These are phyloP conservation scores for Diplodus sargus DNA, from an alignment of 2,797 vertebrate species.

Conservation along the genomic window DNA sequence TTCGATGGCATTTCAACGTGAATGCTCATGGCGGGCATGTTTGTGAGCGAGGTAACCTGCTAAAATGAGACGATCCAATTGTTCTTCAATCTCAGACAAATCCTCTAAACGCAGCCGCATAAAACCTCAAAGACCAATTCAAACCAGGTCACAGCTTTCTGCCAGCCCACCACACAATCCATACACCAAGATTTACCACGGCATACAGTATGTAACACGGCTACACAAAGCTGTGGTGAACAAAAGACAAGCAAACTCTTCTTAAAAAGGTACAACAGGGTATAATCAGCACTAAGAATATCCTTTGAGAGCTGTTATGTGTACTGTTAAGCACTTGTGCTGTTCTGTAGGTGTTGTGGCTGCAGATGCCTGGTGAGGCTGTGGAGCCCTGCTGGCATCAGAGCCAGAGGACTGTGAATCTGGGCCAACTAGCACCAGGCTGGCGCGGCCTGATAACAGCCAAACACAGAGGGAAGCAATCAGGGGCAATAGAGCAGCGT, in stretches of 20 bases:
- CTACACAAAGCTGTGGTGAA: constrained; percentile 1
- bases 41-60: background rate
- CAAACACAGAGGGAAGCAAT: constrained; percentile 40
- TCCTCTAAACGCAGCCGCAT: constrained; percentile 37
- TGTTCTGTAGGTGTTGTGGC: constrained; percentile 45
- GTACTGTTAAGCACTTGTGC: constrained; percentile 17
- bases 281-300: constrained; percentile 17
- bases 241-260: background rate
- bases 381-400: constrained; percentile 42
- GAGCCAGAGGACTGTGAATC: constrained; percentile 44
- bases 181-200: background rate
- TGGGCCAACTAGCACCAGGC: constrained; percentile 60
- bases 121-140: constrained; percentile 34
- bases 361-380: constrained; percentile 42
- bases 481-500: constrained; percentile 14
- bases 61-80: constrained; percentile 43
- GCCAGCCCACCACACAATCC: background rate
- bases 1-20: constrained; percentile 70
- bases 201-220: background rate
- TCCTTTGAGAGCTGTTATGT: constrained; percentile 28
- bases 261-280: background rate
- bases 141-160: constrained; percentile 31
- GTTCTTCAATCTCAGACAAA: constrained; percentile 38
- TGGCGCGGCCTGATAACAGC: constrained; percentile 75
- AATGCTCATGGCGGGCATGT: constrained; percentile 2